Percentiles rank a stretch among this genome's conserved stretches.
Conservation (phyloP, 2,797 vertebrate genomes). For the Huso huso region DNA sequence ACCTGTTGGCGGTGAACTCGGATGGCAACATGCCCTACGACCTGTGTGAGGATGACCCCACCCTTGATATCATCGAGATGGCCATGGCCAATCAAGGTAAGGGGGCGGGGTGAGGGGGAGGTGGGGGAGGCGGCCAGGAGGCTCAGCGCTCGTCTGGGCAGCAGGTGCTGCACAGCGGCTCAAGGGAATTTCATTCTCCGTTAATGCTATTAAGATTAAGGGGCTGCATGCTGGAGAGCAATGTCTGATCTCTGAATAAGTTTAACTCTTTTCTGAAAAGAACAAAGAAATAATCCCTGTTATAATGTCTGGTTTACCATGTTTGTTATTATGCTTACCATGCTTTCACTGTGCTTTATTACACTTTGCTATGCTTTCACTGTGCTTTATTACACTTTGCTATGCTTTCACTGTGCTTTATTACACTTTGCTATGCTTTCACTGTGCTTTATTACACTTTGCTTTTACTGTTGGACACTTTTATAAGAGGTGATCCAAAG, state of each 20-base stretch:
- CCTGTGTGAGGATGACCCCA: slow-evolving; percentile 92
- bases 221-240: slow-evolving; percentile 13
- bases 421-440: too few relatives aligned
- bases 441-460: too few relatives aligned
- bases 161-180: slow-evolving; percentile 34
- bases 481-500: too few relatives aligned
- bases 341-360: too few relatives aligned
- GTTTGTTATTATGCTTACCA: too few relatives aligned
- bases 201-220: slow-evolving; percentile 21
- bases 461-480: too few relatives aligned
- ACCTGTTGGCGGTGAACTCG: slow-evolving; percentile 87
- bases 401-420: too few relatives aligned
- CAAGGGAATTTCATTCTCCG: slow-evolving; percentile 39
- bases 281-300: slow-evolving; percentile 9
- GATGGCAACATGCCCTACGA: slow-evolving; percentile 98
- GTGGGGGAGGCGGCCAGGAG: not conserved
- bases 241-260: slow-evolving; percentile 29
- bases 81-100: slow-evolving; percentile 95
- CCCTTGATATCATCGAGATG: slow-evolving; percentile 92
- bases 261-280: slow-evolving; percentile 21
- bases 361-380: too few relatives aligned
- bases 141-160: slow-evolving; percentile 21
- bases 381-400: too few relatives aligned
- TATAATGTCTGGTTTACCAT: too few relatives aligned
- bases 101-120: slow-evolving; percentile 4